A percentile compares a stretch with the other conserved stretches of the same genome.
Conservation (phyloP, 1,140 invertebrate genomes). For the Agraylea sexmaculata region DNA sequence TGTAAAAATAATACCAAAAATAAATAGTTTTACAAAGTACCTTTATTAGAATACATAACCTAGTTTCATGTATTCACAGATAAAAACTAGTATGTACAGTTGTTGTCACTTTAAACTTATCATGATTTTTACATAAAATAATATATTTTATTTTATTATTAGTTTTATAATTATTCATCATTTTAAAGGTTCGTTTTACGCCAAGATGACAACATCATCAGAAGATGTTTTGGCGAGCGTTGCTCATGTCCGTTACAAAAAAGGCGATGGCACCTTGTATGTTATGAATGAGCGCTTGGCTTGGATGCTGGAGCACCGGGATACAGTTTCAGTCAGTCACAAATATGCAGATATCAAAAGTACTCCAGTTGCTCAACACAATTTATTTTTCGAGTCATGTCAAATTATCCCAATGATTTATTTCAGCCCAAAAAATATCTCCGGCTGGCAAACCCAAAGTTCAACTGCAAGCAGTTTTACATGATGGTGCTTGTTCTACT, state of each 20-base stretch:
- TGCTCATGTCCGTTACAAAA: slow-evolving; percentile 86
- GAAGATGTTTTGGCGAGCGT: slow-evolving; percentile 92
- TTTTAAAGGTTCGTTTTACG: too few species aligned
- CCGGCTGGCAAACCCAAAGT: slow-evolving; percentile 97
- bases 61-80: too few species aligned
- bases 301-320: slow-evolving; percentile 88
- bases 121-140: too few species aligned
- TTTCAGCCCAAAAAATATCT: slow-evolving; percentile 93
- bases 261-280: slow-evolving; percentile 90
- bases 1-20: too few species aligned
- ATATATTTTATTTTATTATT: too few species aligned
- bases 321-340: slow-evolving; percentile 84
- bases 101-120: too few species aligned
- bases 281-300: slow-evolving; percentile 90
- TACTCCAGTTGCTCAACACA: slow-evolving; percentile 39
- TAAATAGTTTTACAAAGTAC: too few species aligned
- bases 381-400: not conserved
- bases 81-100: too few species aligned
- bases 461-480: slow-evolving; percentile 94
- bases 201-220: slow-evolving; percentile 61
- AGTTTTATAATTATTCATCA: too few species aligned
- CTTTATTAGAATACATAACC: too few species aligned
- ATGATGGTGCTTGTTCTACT: slow-evolving; percentile 87
- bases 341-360: slow-evolving; percentile 94
- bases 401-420: slow-evolving; percentile 7